Conservation (phyloP, 2,113 vertebrate genomes). For the Nematolebias whitei region DNA sequence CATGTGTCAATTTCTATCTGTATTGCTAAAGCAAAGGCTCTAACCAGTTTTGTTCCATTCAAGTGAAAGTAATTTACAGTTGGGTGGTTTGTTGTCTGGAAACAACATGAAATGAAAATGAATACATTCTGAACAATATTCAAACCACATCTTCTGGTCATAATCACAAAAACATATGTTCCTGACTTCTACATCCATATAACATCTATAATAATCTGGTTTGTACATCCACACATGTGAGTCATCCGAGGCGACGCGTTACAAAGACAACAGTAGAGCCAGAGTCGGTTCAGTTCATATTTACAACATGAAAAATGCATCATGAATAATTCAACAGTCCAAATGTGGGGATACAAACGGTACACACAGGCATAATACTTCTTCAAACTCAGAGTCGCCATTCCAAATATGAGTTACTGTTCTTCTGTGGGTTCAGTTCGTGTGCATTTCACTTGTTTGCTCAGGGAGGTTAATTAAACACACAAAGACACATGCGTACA, state of each 20-base stretch:
- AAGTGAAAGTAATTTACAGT: constrained; percentile 53
- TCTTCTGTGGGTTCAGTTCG: constrained; percentile 36
- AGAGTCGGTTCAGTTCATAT: constrained; percentile 69
- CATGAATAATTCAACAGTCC: constrained; percentile 38
- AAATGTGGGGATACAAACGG: constrained; percentile 26
- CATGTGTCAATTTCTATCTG: constrained; percentile 37
- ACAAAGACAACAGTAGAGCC: constrained; percentile 60
- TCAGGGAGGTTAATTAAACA: constrained; percentile 54
- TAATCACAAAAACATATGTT: constrained; percentile 71
- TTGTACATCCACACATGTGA: constrained; percentile 66
- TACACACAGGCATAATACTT: constrained; percentile 8
- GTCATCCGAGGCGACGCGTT: constrained; percentile 62
- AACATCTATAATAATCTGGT: constrained; percentile 65
- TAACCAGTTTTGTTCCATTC: constrained; percentile 47
- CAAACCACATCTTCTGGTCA: constrained; percentile 65
- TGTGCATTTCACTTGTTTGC: constrained; percentile 63
- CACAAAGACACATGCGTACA: constrained; percentile 44
- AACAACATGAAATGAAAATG: constrained; percentile 44
- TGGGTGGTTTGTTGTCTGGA: constrained; percentile 51
- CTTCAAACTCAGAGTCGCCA: constrained; percentile 11
- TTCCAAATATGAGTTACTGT: constrained; percentile 23
- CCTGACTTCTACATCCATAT: constrained; percentile 72
- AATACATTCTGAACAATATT: constrained; percentile 70
- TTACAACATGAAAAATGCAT: constrained; percentile 67
- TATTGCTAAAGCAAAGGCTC: constrained; percentile 42